Evolutionary conservation across 2,888 invertebrate genomes (phyloP).

Genomic region (Polia nebulosa): DNA sequence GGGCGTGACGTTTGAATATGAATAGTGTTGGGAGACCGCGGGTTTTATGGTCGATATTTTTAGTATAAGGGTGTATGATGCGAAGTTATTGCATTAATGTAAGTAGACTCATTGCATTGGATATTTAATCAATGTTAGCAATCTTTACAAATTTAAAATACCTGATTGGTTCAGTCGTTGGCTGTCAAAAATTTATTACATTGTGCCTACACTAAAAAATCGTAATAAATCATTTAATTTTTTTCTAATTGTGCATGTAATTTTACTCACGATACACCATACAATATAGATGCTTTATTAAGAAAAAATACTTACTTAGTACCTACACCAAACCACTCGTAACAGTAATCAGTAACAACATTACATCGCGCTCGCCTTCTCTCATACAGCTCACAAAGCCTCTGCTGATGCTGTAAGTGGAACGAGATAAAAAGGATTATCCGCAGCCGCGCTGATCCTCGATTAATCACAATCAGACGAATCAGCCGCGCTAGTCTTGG

Average conservation of each 20-base stretch:
- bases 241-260: too few species aligned
- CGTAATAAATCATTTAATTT: too few species aligned
- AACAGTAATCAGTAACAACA: not conserved
- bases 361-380: conserved; percentile 6
- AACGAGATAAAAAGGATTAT: conserved; percentile 68
- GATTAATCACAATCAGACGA: conserved; percentile 64
- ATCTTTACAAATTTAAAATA: too few species aligned
- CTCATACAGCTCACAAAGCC: conserved; percentile 35
- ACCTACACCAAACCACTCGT: too few species aligned
- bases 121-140: too few species aligned
- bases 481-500: conserved; percentile 43
- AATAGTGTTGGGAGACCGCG: conserved; percentile 10
- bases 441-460: conserved; percentile 51
- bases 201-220: too few species aligned
- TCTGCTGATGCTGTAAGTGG: conserved; percentile 54
- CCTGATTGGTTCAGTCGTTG: too few species aligned
- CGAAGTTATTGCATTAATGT: not conserved
- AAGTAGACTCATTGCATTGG: not conserved
- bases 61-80: not conserved
- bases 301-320: too few species aligned
- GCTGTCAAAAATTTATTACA: too few species aligned
- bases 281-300: too few species aligned
- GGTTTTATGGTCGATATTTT: not conserved
- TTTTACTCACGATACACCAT: too few species aligned
- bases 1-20: conserved; percentile 12